These are phyloP conservation scores for Sebastes elongatus DNA, from an alignment of 2,797 vertebrate species.

Conservation along the genomic window DNA sequence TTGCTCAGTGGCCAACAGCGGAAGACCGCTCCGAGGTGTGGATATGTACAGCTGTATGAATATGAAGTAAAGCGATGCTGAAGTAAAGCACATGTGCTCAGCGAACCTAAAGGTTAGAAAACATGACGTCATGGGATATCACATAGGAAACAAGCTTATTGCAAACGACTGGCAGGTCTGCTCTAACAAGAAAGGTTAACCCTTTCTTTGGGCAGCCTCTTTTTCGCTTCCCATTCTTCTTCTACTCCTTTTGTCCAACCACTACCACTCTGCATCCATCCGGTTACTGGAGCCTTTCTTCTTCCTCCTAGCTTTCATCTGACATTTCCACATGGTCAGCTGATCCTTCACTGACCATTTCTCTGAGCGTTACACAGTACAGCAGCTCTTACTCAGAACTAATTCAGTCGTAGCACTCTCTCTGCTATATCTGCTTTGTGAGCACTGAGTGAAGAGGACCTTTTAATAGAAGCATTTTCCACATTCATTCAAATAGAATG, in stretches of 20 bases:
- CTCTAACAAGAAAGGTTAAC: slow-evolving; percentile 11
- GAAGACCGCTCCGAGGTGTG: slow-evolving; percentile 13
- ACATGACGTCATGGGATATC: not conserved
- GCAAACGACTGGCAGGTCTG: not conserved
- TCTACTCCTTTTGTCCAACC: not conserved
- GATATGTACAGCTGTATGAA: not conserved
- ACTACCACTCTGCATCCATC: not conserved
- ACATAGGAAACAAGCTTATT: not conserved
- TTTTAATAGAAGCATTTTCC: not conserved
- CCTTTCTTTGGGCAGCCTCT: not conserved
- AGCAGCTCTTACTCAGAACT: not conserved
- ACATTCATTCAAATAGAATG: not conserved
- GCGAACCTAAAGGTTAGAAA: slow-evolving; percentile 44
- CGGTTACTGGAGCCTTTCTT: slow-evolving; percentile 6
- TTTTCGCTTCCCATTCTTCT: not conserved
- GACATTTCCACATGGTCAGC: slow-evolving; percentile 41
- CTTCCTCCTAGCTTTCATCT: slow-evolving; percentile 25
- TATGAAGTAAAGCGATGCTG: not conserved
- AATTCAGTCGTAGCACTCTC: not conserved
- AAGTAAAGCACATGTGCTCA: slow-evolving; percentile 25
- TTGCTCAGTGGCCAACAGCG: not conserved
- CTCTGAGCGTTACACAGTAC: not conserved
- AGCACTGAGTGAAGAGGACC: not conserved
- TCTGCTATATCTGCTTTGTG: not conserved
- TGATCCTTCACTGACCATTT: slow-evolving; percentile 13